Base-by-base conservation (phyloP, 2,888 invertebrate species). In the Strigamia crassipes region DNA sequence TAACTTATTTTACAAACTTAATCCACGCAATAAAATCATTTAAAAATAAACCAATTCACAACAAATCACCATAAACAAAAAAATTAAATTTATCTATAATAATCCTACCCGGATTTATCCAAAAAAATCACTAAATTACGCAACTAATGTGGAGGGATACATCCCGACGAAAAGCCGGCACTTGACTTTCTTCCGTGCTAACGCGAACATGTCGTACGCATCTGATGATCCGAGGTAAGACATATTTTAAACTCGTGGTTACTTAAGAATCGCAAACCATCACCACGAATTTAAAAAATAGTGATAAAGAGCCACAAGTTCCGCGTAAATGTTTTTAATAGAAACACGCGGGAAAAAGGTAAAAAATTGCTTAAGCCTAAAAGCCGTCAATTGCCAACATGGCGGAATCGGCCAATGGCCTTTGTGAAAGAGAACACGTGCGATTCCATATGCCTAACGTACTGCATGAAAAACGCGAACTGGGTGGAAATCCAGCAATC, bases 141-240 rank as follows among this genome's bases (percentile, higher is more conserved):
- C 81, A 66, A 81, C 38, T 27, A 27, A 10, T 79, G 73, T 66
- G 81, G 21, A 81, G 13, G 27, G 66, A 81, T 41, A 81, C 38
- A 34, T 18, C 38, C 66, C 38, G 81, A 81, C 81, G 34, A 73
- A 81, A 73, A 23, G 31, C 73, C 73, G 66, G 81, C 41, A 66
- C 34, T 27, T 81, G 23, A 90, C 91, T 93, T 93, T 92, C 92
- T 92, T 92, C 92, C 91, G 91, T 91, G 91, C 92, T 90, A 91
- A 91, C 92, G 92, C 91, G 91, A 93, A 92, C 92, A 94, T 94
- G 94, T 94, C 94, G 90, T 92, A 91, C 92, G 91, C 92, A 89
- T 90, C 91, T 89, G 93, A 94, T 90, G 93, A 94, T 90, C 91
- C 92, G 91, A 92, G 93, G 94, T 93, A 92, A 93, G 92, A 88